Evolutionary conservation across 2,888 invertebrate species (phyloP), one percentile per base, ranked within the genome.

Genomic region (Pseudococcus jackbeardsleyi): DNA sequence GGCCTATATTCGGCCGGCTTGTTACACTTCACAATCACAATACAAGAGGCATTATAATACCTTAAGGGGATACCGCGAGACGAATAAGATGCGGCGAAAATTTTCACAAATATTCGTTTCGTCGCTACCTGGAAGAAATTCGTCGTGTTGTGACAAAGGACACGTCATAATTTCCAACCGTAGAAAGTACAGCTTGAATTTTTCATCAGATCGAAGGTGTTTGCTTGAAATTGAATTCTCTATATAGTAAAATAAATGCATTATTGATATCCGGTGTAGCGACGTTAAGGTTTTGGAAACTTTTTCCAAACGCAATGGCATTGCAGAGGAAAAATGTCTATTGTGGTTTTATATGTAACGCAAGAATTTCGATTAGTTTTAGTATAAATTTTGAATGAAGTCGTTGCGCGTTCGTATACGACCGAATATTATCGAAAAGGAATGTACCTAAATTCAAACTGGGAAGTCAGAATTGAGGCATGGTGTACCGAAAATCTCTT

Each of bases 321-420:
- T 8, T 3, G 50, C 50, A 9, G 33, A 33, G 26, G 72, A 72
- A 33, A 72, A 33, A 72, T 72, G 26, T 72, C 72, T 72, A 72
- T 72, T 72, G 72, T 72, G 33, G 72, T 72, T 33, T 72, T 33
- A 17, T 15, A 26, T 72, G 17, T 72, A 64, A 64, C 33, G 39
- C 2, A 72, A 72, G 72, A 72, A 72, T 72, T 72, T 72, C 33
- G 72, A 72, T 72, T 72, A 72, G 72, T 72, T 72, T 72, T 17
- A 26, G 72, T 33, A 17, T 72, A 72, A 72, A 72, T 72, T 72
- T 72, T 72, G 17, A 72, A 72, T 72, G 64, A 64, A 64, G 64
- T 64, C 64, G 19, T 19, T 22, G 0, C 22, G 64, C 64, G 64
- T 64, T 64, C 19, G 64, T 64, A 12, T 50, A 64, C 64, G 22